Conservation (phyloP, 2,797 vertebrate species). For the Apodemus agrarius region DNA sequence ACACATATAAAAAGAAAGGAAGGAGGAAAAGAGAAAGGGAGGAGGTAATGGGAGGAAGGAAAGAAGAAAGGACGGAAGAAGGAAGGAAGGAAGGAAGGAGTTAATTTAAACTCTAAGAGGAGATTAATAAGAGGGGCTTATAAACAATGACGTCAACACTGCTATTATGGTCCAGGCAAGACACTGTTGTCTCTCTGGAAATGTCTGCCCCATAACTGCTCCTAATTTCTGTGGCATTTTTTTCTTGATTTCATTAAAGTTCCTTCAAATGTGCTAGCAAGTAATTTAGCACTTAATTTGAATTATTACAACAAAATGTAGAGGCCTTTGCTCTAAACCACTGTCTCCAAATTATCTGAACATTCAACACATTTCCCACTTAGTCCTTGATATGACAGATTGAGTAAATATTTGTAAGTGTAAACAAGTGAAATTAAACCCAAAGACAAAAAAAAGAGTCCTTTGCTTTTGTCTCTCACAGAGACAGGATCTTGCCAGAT, state of each 20-base stretch:
- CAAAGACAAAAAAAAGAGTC: conserved; percentile 15
- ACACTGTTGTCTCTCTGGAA: not conserved
- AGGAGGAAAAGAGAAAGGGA: too few relatives aligned
- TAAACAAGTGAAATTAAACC: not conserved
- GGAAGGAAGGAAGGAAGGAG: not conserved
- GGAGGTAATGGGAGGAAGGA: fast-evolving
- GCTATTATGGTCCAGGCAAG: not conserved
- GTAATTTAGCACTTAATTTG: not conserved
- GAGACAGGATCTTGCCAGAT: not conserved
- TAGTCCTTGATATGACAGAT: not conserved
- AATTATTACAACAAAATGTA: not conserved
- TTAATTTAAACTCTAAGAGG: not conserved
- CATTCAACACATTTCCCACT: not conserved
- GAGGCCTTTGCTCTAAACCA: not conserved
- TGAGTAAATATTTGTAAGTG: not conserved
- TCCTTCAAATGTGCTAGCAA: not conserved
- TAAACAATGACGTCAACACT: not conserved
- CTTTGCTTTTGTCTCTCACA: not conserved
- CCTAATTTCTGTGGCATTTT: not conserved
- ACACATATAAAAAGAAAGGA: not conserved
- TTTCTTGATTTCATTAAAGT: conserved; percentile 9
- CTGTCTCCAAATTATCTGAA: not conserved
- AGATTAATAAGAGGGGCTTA: not conserved
- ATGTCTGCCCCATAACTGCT: not conserved
- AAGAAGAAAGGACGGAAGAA: too few relatives aligned